These are phyloP conservation scores for Clarias laeviceps DNA, from an alignment of 2,797 vertebrate genomes.

Conservation along the genomic window DNA sequence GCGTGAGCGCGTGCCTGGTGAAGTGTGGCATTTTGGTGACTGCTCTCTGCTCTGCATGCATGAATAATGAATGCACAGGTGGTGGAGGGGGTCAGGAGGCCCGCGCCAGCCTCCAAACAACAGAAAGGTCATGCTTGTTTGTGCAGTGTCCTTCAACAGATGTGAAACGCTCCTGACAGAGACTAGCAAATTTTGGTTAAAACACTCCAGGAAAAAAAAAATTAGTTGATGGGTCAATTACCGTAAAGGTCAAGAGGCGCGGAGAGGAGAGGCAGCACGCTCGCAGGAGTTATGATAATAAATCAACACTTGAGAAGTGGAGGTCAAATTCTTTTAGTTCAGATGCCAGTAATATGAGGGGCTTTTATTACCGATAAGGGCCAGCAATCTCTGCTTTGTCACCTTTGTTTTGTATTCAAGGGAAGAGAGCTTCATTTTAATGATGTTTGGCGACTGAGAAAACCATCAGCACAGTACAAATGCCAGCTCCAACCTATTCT, in stretches of 20 bases:
- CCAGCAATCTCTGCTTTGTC: conserved; percentile 49
- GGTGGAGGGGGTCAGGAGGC: conserved; percentile 70
- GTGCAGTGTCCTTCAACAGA: conserved; percentile 80
- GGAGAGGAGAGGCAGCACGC: conserved; percentile 38
- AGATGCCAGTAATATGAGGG: conserved; percentile 59
- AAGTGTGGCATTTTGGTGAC: conserved; percentile 81
- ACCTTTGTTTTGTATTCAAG: conserved; percentile 55
- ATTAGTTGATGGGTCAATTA: conserved; percentile 84
- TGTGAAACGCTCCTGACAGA: conserved; percentile 80
- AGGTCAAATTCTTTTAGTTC: conserved; percentile 66
- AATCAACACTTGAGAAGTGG: conserved; percentile 62
- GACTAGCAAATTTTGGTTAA: conserved; percentile 71
- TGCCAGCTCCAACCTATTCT: conserved; percentile 50
- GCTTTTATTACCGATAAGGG: conserved; percentile 60
- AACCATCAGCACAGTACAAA: conserved; percentile 47
- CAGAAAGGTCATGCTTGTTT: conserved; percentile 82
- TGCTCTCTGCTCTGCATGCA: conserved; percentile 72
- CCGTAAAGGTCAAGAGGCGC: conserved; percentile 74
- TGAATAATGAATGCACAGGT: conserved; percentile 83
- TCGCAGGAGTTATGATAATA: conserved; percentile 65
- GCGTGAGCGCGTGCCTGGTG: conserved; percentile 62
- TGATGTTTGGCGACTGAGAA: conserved; percentile 52
- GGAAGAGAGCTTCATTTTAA: conserved; percentile 55
- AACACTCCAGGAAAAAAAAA: conserved; percentile 64
- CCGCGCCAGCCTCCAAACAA: conserved; percentile 66